These are phyloP conservation scores for Hydrocynus forskahlii DNA, from an alignment of 2,797 vertebrate genomes.

Conservation along the genomic window DNA sequence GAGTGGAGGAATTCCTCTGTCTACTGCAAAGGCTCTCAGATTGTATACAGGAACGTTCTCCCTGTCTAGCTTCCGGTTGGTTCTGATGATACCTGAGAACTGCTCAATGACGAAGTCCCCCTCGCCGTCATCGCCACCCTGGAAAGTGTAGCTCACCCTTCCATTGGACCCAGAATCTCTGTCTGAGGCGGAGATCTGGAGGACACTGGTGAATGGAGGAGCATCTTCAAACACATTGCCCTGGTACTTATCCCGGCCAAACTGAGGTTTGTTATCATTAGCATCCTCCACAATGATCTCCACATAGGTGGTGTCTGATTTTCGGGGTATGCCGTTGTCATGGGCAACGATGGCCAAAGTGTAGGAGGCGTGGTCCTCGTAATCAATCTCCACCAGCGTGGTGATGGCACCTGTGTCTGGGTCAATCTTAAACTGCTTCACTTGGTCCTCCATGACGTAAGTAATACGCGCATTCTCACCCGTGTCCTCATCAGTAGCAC, in stretches of 20 bases:
- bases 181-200: slow-evolving; percentile 86
- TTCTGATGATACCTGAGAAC: slow-evolving; percentile 87
- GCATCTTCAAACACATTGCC: slow-evolving; percentile 85
- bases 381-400: slow-evolving; percentile 84
- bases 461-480: slow-evolving; percentile 87
- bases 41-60: slow-evolving; percentile 85
- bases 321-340: slow-evolving; percentile 88
- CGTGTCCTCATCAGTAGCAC: slow-evolving; percentile 86
- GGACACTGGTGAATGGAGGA: slow-evolving; percentile 82
- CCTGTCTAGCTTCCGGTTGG: slow-evolving; percentile 82
- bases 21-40: slow-evolving; percentile 84
- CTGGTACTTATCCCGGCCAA: slow-evolving; percentile 83
- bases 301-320: slow-evolving; percentile 87
- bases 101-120: slow-evolving; percentile 89
- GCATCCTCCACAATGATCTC: slow-evolving; percentile 87
- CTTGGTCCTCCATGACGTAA: slow-evolving; percentile 85
- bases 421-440: slow-evolving; percentile 87
- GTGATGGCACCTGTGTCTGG: slow-evolving; percentile 83
- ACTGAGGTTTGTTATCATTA: slow-evolving; percentile 84
- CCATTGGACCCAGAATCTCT: slow-evolving; percentile 86
- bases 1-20: slow-evolving; percentile 82
- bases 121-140: slow-evolving; percentile 85
- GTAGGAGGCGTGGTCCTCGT: slow-evolving; percentile 87
- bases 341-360: slow-evolving; percentile 85
- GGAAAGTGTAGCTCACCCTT: slow-evolving; percentile 85